Evolutionary conservation across 2,113 vertebrate genomes (phyloP), one percentile per base, ranked within the genome.

Genomic region (Psittacara wagleri): DNA sequence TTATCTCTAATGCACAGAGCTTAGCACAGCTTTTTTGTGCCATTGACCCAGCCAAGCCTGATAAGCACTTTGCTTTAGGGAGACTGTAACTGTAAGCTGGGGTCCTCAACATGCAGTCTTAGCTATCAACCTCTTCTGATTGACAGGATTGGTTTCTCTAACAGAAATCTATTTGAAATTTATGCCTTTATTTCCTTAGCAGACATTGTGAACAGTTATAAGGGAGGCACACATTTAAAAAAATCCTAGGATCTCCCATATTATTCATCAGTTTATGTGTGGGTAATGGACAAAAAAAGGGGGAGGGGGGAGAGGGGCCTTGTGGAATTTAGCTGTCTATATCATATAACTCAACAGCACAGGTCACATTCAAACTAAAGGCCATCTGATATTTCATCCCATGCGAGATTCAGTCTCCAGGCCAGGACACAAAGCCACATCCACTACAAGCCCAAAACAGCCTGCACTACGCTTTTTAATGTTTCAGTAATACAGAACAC

Each of bases 281-380:
- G 31, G 18, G 23, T 23, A 88, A 39, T 9, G 51, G 43, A 61
- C 13, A 41, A 11, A 43, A 61, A 48, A 70, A 35, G 29, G 37
- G 57, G 37, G 1, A 1, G 6, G 8, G 13, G 5, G 3, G 5
- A 11, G 1, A 35, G 6, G 16, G 24, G 24, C 5, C 55, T n/a
- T n/a, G 55, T 25, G 23, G 10, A 62, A 62, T 62, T 59, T 59
- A 33, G 19, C 7, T 7, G 12, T 2, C 35, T 62, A 7, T 27
- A 23, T 87, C 23, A 14, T 51, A 25, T 35, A 35, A 66, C 31
- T 59, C 35, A 54, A 29, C 37, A 73, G 37, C 25, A 49, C 16
- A 55, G 41, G 66, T 59, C 37, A 54, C 23, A 29, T n/a, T 28
- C 4, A 6, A 81, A 75, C 7, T 33, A 1, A 1, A 54, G 22